These are phyloP conservation scores for Acronicta leporina DNA, from an alignment of 2,888 invertebrate genomes.

Conservation along the genomic window DNA sequence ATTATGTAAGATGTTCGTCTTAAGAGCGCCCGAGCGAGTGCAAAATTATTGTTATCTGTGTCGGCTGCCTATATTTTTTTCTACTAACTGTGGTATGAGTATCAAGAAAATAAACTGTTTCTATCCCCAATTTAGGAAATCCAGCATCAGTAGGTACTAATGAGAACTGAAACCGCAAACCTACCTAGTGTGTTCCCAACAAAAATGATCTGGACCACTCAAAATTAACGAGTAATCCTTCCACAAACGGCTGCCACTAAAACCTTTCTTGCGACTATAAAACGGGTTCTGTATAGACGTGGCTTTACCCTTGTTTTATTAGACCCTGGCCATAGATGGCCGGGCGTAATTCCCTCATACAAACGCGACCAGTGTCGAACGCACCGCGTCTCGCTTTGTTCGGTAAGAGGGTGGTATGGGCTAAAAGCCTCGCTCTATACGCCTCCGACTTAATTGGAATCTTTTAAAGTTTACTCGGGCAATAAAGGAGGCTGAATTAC, in stretches of 20 bases:
- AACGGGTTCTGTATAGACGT: slow-evolving; percentile 70
- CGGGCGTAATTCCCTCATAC: slow-evolving; percentile 75
- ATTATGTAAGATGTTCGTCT: neutral
- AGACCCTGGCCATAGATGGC: slow-evolving; percentile 67
- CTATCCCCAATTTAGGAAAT: neutral
- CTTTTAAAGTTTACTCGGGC: slow-evolving; percentile 86
- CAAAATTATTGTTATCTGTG: no score
- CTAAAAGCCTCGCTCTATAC: slow-evolving; percentile 69
- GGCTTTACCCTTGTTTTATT: slow-evolving; percentile 72
- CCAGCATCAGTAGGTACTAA: neutral
- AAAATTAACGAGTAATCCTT: slow-evolving; percentile 60
- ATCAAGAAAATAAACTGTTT: no score
- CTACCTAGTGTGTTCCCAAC: slow-evolving; percentile 32
- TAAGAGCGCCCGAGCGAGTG: no score
- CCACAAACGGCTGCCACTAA: slow-evolving; percentile 62
- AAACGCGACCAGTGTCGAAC: slow-evolving; percentile 64
- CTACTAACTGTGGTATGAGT: neutral
- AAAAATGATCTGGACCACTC: slow-evolving; percentile 59
- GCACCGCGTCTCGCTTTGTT: slow-evolving; percentile 70
- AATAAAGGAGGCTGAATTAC: slow-evolving; percentile 76
- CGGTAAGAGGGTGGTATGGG: slow-evolving; percentile 70
- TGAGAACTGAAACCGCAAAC: slow-evolving; percentile 27
- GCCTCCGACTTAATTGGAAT: slow-evolving; percentile 82
- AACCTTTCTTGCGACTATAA: slow-evolving; percentile 66
- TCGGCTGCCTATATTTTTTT: no score